Base-by-base conservation (phyloP, 2,113 vertebrate genomes). In the Panthera uncia region DNA sequence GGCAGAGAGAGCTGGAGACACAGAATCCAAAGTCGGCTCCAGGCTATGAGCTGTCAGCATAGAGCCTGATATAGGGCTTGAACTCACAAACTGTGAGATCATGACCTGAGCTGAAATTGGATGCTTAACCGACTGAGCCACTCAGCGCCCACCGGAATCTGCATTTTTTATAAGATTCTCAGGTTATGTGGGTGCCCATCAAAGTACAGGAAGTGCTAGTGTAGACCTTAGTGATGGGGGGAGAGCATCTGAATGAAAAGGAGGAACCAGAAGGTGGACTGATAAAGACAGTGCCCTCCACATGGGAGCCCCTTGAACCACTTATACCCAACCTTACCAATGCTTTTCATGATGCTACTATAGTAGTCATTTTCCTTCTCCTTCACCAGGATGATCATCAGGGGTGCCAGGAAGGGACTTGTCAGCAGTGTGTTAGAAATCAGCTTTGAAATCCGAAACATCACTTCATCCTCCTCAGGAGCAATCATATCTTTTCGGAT, bases 401-500 rank as follows among this genome's bases (percentile, higher is more conserved):
- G 73, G 27, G 84, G 95, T 86, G 98, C 95, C 90, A 99, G 95
- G 23, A 96, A 21, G 80, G 96, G 96, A 25, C 92, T 98, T 21
- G 71, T 89, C 45, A 98, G 91, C 95, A 99, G n/a, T 21, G 82
- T 27, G 95, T 31, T 2, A 90, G 99, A 98, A 96, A 99, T 95
- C 91, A 89, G 97, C 33, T 97, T 87, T 93, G 98, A 97, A 97
- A 99, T 99, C 93, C 97, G 98, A 48, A 94, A 83, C 98, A 99
- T 99, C 97, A 99, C 98, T 92, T 99, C 97, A 0, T 76, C 33
- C 2, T 99, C 98, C 85, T 98, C 98, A 7, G 99, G 98, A 57
- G 99, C 98, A 96, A 99, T 98, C 99, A 99, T 99, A 96, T 99
- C 98, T 94, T 97, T 98, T 41, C 79, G 98, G 92, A 99, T 97